Percentiles rank a stretch among this genome's conserved stretches.
Conservation (phyloP, 1,140 invertebrate genomes). For the Neodiprion pinetum region DNA sequence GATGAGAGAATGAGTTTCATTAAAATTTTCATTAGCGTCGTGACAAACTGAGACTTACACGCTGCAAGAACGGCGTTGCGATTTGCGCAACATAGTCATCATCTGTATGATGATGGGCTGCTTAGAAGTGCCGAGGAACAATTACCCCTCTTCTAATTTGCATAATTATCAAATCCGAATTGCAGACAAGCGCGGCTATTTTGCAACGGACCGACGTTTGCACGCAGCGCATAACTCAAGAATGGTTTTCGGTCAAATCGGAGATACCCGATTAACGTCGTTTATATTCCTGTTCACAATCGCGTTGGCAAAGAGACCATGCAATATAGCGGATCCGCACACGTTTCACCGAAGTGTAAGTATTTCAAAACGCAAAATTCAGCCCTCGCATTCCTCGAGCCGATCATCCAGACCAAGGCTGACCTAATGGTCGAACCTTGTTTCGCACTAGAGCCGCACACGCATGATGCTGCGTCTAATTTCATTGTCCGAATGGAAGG, state of each 20-base stretch:
- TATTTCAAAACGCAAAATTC: not conserved
- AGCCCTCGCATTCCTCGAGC: slow-evolving; percentile 3
- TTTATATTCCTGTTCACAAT: not conserved
- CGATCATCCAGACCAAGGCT: not conserved
- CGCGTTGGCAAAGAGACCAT: not conserved
- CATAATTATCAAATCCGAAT: slow-evolving; percentile 6
- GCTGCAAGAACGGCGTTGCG: not conserved
- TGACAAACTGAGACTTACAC: not conserved
- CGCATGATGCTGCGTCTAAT: not conserved
- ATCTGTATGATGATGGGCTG: not conserved
- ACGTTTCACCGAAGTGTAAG: not conserved
- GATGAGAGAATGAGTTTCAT: not conserved
- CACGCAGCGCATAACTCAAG: not conserved
- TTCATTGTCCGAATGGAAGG: not conserved
- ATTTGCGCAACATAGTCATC: not conserved
- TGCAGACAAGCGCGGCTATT: not conserved
- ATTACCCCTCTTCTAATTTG: not conserved
- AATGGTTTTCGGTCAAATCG: not conserved
- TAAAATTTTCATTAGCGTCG: too few species aligned
- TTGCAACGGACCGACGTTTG: not conserved
- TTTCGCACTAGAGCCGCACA: not conserved
- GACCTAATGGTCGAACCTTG: not conserved
- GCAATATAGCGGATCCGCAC: not conserved
- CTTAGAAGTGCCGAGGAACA: too few species aligned
- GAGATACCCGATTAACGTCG: not conserved